Percentiles rank a stretch among this genome's conserved stretches.
phyloP scores from a whole-genome alignment of 2,888 invertebrate genomes.

The Morinoia aosen region DNA sequence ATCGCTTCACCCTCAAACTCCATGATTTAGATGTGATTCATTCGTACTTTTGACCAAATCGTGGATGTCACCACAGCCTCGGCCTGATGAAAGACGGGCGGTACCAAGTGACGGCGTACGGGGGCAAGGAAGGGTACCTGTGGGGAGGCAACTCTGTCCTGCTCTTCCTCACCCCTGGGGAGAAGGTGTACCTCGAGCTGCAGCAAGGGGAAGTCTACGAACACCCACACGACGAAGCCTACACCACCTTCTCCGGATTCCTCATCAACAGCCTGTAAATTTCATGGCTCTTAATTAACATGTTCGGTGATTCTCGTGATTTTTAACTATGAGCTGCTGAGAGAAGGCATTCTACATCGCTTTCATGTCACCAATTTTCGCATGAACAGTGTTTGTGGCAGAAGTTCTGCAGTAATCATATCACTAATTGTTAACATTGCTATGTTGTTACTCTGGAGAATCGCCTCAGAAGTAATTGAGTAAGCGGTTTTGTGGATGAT shows the following conservation, averaged over 20 bases:
- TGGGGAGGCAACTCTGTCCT: slow-evolving; percentile 65
- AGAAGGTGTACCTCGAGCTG: slow-evolving; percentile 63
- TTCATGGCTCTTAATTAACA: neutral
- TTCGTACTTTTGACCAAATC: too few species aligned
- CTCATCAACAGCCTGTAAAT: slow-evolving; percentile 57
- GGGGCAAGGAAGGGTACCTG: slow-evolving; percentile 60
- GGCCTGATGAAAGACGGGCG: slow-evolving; percentile 62
- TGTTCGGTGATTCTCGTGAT: too few species aligned
- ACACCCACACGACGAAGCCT: slow-evolving; percentile 65
- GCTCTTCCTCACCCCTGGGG: slow-evolving; percentile 59
- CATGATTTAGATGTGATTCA: neutral
- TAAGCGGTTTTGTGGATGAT: neutral
- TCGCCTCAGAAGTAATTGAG: too few species aligned
- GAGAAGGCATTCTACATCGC: too few species aligned
- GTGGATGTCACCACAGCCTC: neutral
- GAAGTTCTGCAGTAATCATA: too few species aligned
- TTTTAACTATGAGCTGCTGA: too few species aligned
- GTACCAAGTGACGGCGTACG: slow-evolving; percentile 67
- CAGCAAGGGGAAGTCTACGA: slow-evolving; percentile 65
- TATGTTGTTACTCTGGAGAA: too few species aligned
- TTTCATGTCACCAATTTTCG: too few species aligned
- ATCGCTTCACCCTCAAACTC: neutral
- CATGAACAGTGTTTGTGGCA: too few species aligned
- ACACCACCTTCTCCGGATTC: slow-evolving; percentile 65
- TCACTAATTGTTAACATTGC: too few species aligned